Base-by-base conservation (phyloP, 2,888 invertebrate species). In the Sussaba pulchella region DNA sequence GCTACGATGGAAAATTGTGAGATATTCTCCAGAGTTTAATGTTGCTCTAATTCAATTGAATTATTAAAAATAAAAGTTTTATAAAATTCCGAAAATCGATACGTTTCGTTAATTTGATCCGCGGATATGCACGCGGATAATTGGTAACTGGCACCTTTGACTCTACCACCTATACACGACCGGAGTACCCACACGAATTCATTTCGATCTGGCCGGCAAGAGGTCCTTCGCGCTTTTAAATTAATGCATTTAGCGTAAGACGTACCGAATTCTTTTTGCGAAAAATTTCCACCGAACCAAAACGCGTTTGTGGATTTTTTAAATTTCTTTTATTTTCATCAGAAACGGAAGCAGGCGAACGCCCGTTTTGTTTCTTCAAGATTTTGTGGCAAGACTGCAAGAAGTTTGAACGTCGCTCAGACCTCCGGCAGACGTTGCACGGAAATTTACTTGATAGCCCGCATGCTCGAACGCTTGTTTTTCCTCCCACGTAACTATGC, bases 201-300 rank as follows among this genome's bases (percentile, higher is more conserved):
- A 54, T 69, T 54, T 54, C 69, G 54, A 47, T 36, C 21, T 43
- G 47, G 45, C 41, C 10, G 14, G 57, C 24, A 61, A 61, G 21
- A 45, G 19, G 57, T 45, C 14, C 41, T 45, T 70, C 26, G 24
- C 52, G 24, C 12, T 52, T 3, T 26, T n/a, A 12, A 12, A 14
- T 0, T 6, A 26, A n/a, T 54, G 4, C 24, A 26, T 26, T 26
- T 12, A 12, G 26, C n/a, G 6, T 6, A 2, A 12, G 50, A 52
- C 36, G 14, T 31, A 19, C 36, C 36, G n/a, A 21, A 54, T n/a
- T 54, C 8, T 54, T n/a, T 26, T 41, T 12, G 21, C 36, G 19
- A 50, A 31, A 61, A 43, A 54, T 54, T 14, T 54, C 14, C 8
- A 10, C 19, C 36, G 36, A 19, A 1, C 39, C 10, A 3, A 5